Base-by-base conservation (phyloP, 2,888 invertebrate genomes). In the Bursaphelenchus okinawaensis region DNA sequence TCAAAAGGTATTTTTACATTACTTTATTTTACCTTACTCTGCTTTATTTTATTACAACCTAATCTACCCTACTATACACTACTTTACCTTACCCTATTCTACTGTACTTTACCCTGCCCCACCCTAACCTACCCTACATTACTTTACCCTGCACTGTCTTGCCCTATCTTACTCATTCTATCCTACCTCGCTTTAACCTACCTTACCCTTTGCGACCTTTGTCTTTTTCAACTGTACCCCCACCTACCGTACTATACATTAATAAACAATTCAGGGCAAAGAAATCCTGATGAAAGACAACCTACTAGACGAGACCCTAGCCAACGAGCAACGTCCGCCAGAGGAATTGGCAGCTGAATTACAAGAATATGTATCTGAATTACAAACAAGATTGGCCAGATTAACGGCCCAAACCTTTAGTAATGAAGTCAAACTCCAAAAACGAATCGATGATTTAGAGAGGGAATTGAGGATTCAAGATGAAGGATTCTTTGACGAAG, bases 231-330 rank as follows among this genome's bases (percentile, higher is more conserved):
- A 59, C 22, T 16, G 19, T 23, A 9, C 40, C n/a, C 12, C n/a
- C 40, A 40, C 9, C 40, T 16, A 40, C 40, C 9, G 12, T 16
- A n/a, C 40, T 40, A 40, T 40, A n/a, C n/a, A 12, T 12, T 50
- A 59, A n/a, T 54, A 66, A 63, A 6, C 4, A 12, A 20, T 63
- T 65, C 51, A 56, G 85, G 85, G 83, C 88, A 89, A 91, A 83
- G 91, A 92, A 84, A 86, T 93, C 75, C 84, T 93, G 59, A 86
- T 90, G 75, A 93, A 92, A 85, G 92, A 93, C 84, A 90, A 90
- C 2, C 87, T 93, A 61, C 86, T 93, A 52, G 92, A 92, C 83
- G 81, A 92, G 84, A 88, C 88, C 62, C 73, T 74, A 23, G 74
- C 82, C 40, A 70, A 73, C 68, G 74, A 81, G 66, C 74, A 74